Base-by-base conservation (phyloP, 2,797 vertebrate genomes). In the Sebastes alutus region DNA sequence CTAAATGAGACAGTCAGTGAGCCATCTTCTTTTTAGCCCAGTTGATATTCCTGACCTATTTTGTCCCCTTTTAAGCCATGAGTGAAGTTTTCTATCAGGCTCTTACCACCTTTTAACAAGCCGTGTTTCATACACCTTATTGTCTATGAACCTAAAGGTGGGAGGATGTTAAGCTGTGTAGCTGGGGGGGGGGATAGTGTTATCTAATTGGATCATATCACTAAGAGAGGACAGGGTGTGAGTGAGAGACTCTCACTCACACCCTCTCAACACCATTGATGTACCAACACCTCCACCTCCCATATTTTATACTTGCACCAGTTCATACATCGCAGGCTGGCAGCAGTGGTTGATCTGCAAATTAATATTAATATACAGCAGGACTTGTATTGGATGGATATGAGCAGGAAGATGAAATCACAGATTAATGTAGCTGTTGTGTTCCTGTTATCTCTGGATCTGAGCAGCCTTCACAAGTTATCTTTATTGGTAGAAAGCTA, bases 191-290 rank as follows among this genome's bases (percentile, higher is more conserved):
- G 46, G 88, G 72, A 86, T 77, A 22, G 25, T 84, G 66, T 78
- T 91, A 83, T 92, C 92, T 96, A 95, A 96, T 96, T 95, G 93
- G 95, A 95, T 96, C 92, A 95, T 94, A 72, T 84, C 84, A 89
- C 92, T 92, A 79, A 85, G 87, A 89, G 77, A 66, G 55, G 87
- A 64, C 76, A 55, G 30, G 59, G 67, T 83, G 71, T 82, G 49
- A 16, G 22, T 27, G 14, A 76, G 61, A 83, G 75, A 58, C 62
- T 71, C 32, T 61, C 60, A 46, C 60, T 78, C n/a, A 6, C 60
- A 56, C 69, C 35, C 49, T 83, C 58, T 79, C 33, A 62, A 58
- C 54, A 33, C 42, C 77, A 49, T 65, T 78, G 69, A 78, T 81
- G 71, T 77, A 65, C 52, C 61, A 61, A 81, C 72, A 54, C 80